Conservation (phyloP, 2,888 invertebrate genomes). For the Trisateles emortualis region DNA sequence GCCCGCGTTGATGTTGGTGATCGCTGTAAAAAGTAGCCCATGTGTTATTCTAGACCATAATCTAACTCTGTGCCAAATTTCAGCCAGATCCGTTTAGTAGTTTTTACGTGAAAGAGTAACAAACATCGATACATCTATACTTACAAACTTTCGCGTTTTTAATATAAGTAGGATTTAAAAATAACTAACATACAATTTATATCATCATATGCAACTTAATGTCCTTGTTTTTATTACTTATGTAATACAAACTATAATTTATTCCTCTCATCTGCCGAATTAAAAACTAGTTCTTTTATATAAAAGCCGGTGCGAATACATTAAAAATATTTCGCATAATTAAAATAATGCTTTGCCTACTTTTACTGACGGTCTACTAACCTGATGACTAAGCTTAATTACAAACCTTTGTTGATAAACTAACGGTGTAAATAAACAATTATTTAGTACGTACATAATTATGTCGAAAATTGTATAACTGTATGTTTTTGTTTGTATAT, state of each 20-base stretch:
- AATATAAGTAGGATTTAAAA: not conserved
- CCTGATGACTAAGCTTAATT: conserved; percentile 39
- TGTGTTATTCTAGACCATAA: too few relatives aligned
- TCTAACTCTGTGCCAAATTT: too few relatives aligned
- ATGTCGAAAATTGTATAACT: not conserved
- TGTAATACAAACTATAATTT: not conserved
- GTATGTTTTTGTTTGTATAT: not conserved
- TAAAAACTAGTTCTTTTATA: conserved; percentile 17
- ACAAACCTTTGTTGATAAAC: conserved; percentile 36
- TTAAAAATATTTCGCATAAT: conserved; percentile 14
- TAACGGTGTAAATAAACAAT: conserved; percentile 28
- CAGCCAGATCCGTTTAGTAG: too few relatives aligned
- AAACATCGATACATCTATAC: too few relatives aligned
- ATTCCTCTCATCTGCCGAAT: conserved; percentile 3
- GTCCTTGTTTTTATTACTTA: conserved; percentile 13
- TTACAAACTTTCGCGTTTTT: too few relatives aligned
- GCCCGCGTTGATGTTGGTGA: too few relatives aligned
- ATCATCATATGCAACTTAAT: not conserved
- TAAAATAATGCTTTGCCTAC: conserved; percentile 27
- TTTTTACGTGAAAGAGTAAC: too few relatives aligned
- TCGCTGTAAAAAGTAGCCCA: too few relatives aligned
- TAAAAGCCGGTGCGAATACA: conserved; percentile 6
- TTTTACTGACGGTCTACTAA: conserved; percentile 45
- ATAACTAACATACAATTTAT: not conserved
- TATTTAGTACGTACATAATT: not conserved